phyloP scores from a whole-genome alignment of 2,113 vertebrate genomes.

The zebrafish (Danio rerio) region DNA sequence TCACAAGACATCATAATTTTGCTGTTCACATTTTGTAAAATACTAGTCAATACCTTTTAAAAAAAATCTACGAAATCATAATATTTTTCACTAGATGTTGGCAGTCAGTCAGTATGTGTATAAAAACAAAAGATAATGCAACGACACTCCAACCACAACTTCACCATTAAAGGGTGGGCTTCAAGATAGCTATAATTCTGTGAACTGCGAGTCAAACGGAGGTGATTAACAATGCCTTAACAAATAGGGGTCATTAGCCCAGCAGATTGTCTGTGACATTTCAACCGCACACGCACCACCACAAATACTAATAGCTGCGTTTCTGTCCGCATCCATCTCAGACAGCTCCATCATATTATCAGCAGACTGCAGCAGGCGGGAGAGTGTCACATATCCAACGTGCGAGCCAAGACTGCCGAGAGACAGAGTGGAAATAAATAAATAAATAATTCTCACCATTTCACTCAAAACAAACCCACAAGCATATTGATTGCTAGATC shows the following conservation, averaged over 20 bases:
- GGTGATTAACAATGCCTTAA: constrained; percentile 32
- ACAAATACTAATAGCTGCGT: constrained; percentile 71
- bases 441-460: background rate
- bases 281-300: constrained; percentile 63
- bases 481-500: constrained; percentile 11
- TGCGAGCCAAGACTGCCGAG: constrained; percentile 68
- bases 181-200: constrained; percentile 9
- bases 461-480: background rate
- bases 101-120: background rate
- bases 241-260: constrained; percentile 65
- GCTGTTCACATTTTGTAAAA: background rate
- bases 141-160: constrained; percentile 2
- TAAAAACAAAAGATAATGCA: background rate
- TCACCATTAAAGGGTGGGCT: background rate
- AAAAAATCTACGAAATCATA: too few species aligned
- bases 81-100: background rate
- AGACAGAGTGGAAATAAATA: constrained; percentile 12
- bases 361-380: constrained; percentile 68
- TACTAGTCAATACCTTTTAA: background rate
- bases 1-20: too few species aligned
- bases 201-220: constrained; percentile 25
- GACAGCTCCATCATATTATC: constrained; percentile 76
- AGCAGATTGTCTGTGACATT: constrained; percentile 74
- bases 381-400: constrained; percentile 67
- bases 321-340: constrained; percentile 63